These are phyloP conservation scores for Bombus affinis DNA, from an alignment of 1,140 invertebrate genomes.

Conservation along the genomic window DNA sequence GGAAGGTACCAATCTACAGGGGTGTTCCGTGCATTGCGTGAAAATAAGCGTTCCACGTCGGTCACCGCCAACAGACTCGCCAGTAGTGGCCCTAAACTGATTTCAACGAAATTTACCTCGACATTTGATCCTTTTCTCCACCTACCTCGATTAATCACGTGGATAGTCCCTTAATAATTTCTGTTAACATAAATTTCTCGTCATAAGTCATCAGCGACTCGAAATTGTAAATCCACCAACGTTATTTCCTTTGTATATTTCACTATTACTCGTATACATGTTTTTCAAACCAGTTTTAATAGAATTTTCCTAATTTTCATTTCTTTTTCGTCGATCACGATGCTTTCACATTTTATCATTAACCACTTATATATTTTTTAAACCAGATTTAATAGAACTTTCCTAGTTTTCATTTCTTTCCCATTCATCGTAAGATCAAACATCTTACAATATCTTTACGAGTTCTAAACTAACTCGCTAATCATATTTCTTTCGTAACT, in stretches of 20 bases:
- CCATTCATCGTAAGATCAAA: too few relatives aligned
- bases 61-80: neutral
- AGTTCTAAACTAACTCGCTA: neutral
- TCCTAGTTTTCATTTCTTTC: neutral
- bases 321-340: neutral
- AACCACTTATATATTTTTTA: neutral
- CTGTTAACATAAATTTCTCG: neutral
- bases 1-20: constrained; percentile 62
- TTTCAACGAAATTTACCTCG: neutral
- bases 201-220: neutral
- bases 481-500: neutral
- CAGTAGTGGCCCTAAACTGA: neutral
- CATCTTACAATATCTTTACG: too few relatives aligned
- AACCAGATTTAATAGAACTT: too few relatives aligned
- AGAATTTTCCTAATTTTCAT: neutral
- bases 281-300: neutral
- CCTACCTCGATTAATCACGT: neutral
- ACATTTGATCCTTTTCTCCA: neutral
- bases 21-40: constrained; percentile 28
- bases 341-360: neutral
- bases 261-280: neutral
- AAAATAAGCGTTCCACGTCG: constrained; percentile 28
- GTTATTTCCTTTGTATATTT: neutral
- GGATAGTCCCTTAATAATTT: neutral
- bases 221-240: neutral